Base-by-base conservation (phyloP, 2,797 vertebrate species). In the Anguilla pacifica region DNA sequence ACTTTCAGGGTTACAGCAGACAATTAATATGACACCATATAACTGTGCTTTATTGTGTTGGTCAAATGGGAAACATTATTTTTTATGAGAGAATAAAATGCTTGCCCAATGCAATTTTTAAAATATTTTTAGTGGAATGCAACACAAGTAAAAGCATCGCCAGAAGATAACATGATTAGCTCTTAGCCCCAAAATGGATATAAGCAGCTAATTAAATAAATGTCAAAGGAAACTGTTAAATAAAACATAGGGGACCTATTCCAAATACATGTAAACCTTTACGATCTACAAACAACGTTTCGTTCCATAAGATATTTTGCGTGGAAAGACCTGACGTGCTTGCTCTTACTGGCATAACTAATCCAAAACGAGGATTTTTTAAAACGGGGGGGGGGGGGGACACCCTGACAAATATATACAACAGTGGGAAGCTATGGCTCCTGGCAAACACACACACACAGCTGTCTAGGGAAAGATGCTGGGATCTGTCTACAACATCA, bases 401-500 rank as follows among this genome's bases (percentile, higher is more conserved):
- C 92, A 95, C 93, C 91, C 88, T 83, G 91, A 92, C 90, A 92
- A 95, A 95, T 61, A 95, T 93, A 94, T 95, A 94, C 93, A 93
- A 92, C 94, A 92, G 92, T 89, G 92, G 92, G 90, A 94, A 95
- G 95, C 94, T 96, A 96, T 97, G 97, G 96, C 94, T 94, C 94
- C 93, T 91, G 94, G 96, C 95, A 97, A 92, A 92, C 90, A 92
- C 94, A 92, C 90, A 92, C 90, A 94, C 95, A 94, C 93, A 93
- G 93, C 94, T 93, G 92, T 89, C 92, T 92, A 89, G 94, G 95
- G 95, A 94, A 90, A 92, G 94, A 93, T 94, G 93, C 91, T 91
- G 93, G 93, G 94, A 95, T 91, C 94, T 95, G 95, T 96, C 95
- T 94, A 96, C 95, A 96, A 94, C 94, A 94, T 94, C 93, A 93